A percentile compares a stretch with the other conserved stretches of the same genome.
Evolutionary conservation across 2,888 invertebrate genomes (phyloP).

Genomic region (Athrips mouffetella): DNA sequence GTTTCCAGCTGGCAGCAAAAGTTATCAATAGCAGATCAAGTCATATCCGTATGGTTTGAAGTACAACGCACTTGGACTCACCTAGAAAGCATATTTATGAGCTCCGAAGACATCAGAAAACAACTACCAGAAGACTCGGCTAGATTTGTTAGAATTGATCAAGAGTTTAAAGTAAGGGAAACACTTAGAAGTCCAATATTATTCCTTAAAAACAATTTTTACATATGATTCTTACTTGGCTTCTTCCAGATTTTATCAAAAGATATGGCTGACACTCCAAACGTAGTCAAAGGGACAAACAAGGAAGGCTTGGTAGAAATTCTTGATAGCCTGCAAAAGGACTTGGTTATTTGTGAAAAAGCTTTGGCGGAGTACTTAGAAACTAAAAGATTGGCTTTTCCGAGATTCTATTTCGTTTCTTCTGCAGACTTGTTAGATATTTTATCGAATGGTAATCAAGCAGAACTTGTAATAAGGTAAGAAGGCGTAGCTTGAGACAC

Average conservation of each 20-base stretch:
- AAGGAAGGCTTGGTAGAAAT: constrained; percentile 87
- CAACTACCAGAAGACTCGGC: constrained; percentile 96
- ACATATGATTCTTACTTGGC: constrained; percentile 25
- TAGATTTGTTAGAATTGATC: constrained; percentile 93
- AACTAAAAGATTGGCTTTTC: constrained; percentile 96
- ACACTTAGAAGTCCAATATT: no score
- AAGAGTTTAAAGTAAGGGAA: constrained; percentile 90
- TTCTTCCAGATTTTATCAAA: constrained; percentile 80
- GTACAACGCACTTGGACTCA: constrained; percentile 98
- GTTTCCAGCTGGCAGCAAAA: constrained; percentile 97
- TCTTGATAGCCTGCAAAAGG: constrained; percentile 89
- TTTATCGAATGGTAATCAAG: constrained; percentile 96
- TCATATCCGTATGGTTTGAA: constrained; percentile 95
- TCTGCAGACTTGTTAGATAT: constrained; percentile 97
- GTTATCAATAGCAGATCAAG: constrained; percentile 95
- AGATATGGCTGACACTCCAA: constrained; percentile 88
- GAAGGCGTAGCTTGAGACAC: neutral
- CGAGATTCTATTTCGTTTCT: constrained; percentile 97
- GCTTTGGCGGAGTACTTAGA: constrained; percentile 97
- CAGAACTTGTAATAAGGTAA: constrained; percentile 85
- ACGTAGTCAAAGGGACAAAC: constrained; percentile 95
- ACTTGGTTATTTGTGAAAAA: constrained; percentile 95
- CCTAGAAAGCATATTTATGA: constrained; percentile 98
- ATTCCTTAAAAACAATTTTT: neutral
- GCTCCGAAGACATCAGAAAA: constrained; percentile 96